Conservation (phyloP, 2,113 vertebrate genomes). For the Andinoacara biseriatus region DNA sequence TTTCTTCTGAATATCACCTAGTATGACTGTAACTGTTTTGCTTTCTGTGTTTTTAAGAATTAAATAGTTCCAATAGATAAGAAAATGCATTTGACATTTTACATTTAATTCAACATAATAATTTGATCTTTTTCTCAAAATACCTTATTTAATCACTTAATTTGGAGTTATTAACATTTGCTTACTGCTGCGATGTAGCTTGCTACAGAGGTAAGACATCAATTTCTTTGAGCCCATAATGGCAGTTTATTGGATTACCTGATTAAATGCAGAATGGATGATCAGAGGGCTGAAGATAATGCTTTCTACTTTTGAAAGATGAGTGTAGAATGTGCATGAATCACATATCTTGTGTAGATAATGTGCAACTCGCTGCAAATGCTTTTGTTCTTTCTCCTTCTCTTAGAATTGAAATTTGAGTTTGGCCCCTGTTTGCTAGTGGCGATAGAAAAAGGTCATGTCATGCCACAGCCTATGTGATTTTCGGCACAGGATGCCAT, state of each 20-base stretch:
- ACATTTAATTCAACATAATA: conserved; percentile 37
- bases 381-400: background rate
- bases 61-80: conserved; percentile 12
- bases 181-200: background rate
- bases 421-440: background rate
- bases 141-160: conserved; percentile 36
- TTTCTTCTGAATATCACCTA: conserved; percentile 10
- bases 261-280: conserved; percentile 69
- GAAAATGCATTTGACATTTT: conserved; percentile 60
- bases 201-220: conserved; percentile 47
- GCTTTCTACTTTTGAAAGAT: conserved; percentile 61
- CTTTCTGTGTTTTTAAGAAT: background rate
- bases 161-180: conserved; percentile 54
- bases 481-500: background rate
- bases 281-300: conserved; percentile 29
- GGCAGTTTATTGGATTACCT: conserved; percentile 71
- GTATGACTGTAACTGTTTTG: background rate
- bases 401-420: background rate
- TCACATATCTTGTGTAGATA: conserved; percentile 36
- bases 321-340: conserved; percentile 28
- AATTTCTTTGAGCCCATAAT: conserved; percentile 49
- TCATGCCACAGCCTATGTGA: background rate
- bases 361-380: conserved; percentile 2
- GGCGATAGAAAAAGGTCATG: background rate
- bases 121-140: conserved; percentile 38